Conservation (phyloP, 1,140 invertebrate genomes). For the Drosophila elegans region DNA sequence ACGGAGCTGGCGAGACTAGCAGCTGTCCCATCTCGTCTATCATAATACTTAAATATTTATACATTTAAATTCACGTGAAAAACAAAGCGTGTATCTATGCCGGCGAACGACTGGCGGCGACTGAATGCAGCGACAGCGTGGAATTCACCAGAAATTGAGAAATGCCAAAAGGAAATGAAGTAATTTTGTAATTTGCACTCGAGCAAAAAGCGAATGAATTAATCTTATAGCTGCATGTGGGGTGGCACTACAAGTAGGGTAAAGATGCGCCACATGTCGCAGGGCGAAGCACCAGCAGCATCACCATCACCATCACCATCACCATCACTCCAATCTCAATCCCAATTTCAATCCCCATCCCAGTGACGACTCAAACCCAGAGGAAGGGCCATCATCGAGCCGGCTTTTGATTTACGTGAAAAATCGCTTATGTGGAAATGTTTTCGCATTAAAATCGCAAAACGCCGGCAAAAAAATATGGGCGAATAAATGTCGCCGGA, state of each 20-base stretch:
- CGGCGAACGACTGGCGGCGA: conserved; percentile 30
- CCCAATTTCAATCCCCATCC: neutral
- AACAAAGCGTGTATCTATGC: conserved; percentile 65
- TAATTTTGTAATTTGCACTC: conserved; percentile 81
- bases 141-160: conserved; percentile 76
- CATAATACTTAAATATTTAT: conserved; percentile 80
- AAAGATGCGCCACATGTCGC: conserved; percentile 12
- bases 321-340: too few relatives aligned
- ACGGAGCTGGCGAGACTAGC: conserved; percentile 30
- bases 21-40: conserved; percentile 62
- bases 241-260: conserved; percentile 3
- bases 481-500: conserved; percentile 41
- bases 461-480: conserved; percentile 33
- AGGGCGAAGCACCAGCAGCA: conserved; percentile 12
- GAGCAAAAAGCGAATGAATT: conserved; percentile 79
- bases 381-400: conserved; percentile 50
- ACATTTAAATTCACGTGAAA: conserved; percentile 80
- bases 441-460: conserved; percentile 60
- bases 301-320: too few relatives aligned
- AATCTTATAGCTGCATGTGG: conserved; percentile 61
- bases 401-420: conserved; percentile 77
- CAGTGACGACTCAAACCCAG: neutral
- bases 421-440: conserved; percentile 81
- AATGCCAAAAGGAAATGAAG: conserved; percentile 79
- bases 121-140: conserved; percentile 39